Evolutionary conservation across 2,797 vertebrate species (phyloP), one percentile per base, ranked within the genome.

Genomic region (Catharus ustulatus): DNA sequence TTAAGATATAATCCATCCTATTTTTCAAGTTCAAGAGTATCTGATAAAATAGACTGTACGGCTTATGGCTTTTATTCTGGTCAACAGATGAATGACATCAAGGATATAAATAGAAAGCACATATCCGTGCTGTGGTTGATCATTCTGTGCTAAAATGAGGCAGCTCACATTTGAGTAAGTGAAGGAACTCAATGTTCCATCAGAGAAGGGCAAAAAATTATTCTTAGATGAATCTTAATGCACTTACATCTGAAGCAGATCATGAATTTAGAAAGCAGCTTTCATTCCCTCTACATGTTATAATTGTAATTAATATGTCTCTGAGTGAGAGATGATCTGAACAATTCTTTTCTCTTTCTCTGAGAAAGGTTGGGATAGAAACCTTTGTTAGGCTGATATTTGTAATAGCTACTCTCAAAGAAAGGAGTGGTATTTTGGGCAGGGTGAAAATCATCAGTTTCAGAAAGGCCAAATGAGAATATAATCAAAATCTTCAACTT

Each of bases 221-320:
- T 95, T 95, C 85, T 89, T 94, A 66, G 66, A 64, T 22, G 68
- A 91, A 62, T 89, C 64, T 95, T 93, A 78, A 76, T 63, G 45
- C 49, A 67, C 3, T 13, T 85, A 69, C 30, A 87, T 93, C 72
- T 83, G 76, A 73, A 89, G 61, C 9, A 91, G 21, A 75, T 62
- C 92, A 78, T 78, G 75, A 93, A 90, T 93, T 94, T 82, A 93
- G 58, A 61, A 85, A 76, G 66, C 19, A 84, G 64, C 29, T 52
- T 84, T 79, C 43, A 76, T 67, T 90, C 34, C 15, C 22, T 62
- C 48, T 48, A 62, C 51, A 66, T 59, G 22, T 42, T 92, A 86
- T 71, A 89, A 79, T 59, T 52, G 46, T 71, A 94, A 90, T 87
- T 87, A 89, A 94, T 89, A 75, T 40, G 21, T 19, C 14, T 68